Conservation (phyloP, 2,888 invertebrate genomes). For the Leptopilina syphax region DNA sequence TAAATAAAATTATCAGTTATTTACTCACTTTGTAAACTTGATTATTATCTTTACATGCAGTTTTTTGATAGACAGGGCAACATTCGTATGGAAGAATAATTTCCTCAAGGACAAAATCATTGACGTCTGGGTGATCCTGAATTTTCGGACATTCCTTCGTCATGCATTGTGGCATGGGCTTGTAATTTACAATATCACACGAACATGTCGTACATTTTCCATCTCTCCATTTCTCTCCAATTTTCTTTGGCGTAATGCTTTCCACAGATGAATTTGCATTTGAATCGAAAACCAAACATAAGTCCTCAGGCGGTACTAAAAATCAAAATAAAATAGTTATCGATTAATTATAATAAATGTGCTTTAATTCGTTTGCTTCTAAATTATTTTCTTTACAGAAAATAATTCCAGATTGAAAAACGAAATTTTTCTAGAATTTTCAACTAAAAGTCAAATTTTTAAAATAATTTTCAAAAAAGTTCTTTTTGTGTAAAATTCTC, state of each 20-base stretch:
- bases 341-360: too few relatives aligned
- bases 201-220: constrained; percentile 84
- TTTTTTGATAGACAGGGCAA: constrained; percentile 80
- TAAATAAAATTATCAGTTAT: neutral
- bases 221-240: constrained; percentile 83
- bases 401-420: too few relatives aligned
- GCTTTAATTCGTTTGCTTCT: too few relatives aligned
- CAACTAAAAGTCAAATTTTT: too few relatives aligned
- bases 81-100: constrained; percentile 80
- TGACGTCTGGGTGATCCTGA: constrained; percentile 75
- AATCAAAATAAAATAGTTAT: constrained; percentile 47
- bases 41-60: constrained; percentile 79
- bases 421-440: too few relatives aligned
- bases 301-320: constrained; percentile 81
- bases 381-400: too few relatives aligned
- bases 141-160: constrained; percentile 78
- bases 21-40: constrained; percentile 64
- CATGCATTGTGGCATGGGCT: constrained; percentile 77
- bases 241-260: constrained; percentile 52
- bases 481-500: too few relatives aligned
- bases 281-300: constrained; percentile 82
- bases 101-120: constrained; percentile 80
- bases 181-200: constrained; percentile 76
- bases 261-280: constrained; percentile 70
- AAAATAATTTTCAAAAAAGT: too few relatives aligned